A percentile compares a stretch with the other conserved stretches of the same genome.
phyloP scores from a whole-genome alignment of 2,888 invertebrate genomes.

The Aporophyla lueneburgensis region DNA sequence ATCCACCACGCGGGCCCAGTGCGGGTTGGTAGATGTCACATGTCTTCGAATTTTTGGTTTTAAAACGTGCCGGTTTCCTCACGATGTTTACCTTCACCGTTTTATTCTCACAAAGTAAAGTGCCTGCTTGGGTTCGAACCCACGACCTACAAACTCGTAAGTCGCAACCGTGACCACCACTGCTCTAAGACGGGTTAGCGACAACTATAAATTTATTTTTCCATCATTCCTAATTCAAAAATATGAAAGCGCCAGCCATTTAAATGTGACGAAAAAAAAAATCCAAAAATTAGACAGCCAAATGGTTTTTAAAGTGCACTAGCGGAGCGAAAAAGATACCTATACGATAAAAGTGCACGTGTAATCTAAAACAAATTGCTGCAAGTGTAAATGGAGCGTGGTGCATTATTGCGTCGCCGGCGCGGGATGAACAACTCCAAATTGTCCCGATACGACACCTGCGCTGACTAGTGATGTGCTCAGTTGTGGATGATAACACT shows the following conservation, averaged over 20 bases:
- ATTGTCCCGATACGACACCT: conserved; percentile 83
- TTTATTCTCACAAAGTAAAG: no score
- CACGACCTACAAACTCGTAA: no score
- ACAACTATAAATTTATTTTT: conserved; percentile 9
- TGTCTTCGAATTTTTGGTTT: no score
- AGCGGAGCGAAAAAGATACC: conserved; percentile 73
- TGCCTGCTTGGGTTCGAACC: no score
- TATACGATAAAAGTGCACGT: conserved; percentile 76
- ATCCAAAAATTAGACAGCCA: conserved; percentile 51
- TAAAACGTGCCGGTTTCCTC: no score
- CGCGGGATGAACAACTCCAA: conserved; percentile 71
- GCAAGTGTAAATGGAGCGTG: conserved; percentile 82
- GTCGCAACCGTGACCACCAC: no score
- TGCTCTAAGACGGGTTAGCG: no score
- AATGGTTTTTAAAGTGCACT: conserved; percentile 76
- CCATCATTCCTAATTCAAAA: conserved; percentile 21
- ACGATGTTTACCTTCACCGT: no score
- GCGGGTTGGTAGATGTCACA: no score
- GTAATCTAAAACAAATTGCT: conserved; percentile 83
- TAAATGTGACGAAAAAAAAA: not conserved
- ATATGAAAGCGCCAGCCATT: conserved; percentile 28
- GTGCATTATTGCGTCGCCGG: conserved; percentile 71
- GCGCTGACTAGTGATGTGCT: conserved; percentile 66
- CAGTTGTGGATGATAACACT: not conserved
- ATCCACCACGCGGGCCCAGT: no score